phyloP scores from a whole-genome alignment of 2,888 invertebrate genomes.

The Protonemura montana region DNA sequence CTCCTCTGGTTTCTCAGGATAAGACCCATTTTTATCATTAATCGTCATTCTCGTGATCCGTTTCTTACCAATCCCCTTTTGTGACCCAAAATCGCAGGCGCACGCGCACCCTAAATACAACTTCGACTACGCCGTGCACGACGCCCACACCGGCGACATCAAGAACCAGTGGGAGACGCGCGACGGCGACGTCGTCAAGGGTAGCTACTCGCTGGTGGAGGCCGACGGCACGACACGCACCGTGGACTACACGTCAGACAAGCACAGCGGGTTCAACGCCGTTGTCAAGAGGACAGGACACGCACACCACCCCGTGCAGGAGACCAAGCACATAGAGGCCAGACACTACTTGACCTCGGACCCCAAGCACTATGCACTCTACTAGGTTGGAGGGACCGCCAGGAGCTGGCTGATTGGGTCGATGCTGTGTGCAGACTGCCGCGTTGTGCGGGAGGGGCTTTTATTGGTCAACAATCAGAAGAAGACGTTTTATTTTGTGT shows the following conservation, averaged over 20 bases:
- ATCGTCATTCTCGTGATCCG: no score
- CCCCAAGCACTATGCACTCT: not conserved
- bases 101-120: not conserved
- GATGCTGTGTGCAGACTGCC: no score
- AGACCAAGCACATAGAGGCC: not conserved
- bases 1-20: no score
- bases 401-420: no score
- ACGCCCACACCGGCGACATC: not conserved
- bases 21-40: no score
- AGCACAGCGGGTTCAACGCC: not conserved
- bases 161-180: not conserved
- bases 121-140: slow-evolving; percentile 5
- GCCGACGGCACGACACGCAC: not conserved
- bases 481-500: no score
- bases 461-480: no score
- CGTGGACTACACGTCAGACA: not conserved
- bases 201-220: not conserved
- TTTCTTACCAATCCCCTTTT: not conserved
- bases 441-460: no score
- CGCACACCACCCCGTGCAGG: not conserved
- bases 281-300: no score
- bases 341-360: not conserved
- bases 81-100: not conserved
- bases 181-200: no score
- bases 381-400: no score